Evolutionary conservation across 1,140 invertebrate species (phyloP).

Genomic region (Drosophila pandora): DNA sequence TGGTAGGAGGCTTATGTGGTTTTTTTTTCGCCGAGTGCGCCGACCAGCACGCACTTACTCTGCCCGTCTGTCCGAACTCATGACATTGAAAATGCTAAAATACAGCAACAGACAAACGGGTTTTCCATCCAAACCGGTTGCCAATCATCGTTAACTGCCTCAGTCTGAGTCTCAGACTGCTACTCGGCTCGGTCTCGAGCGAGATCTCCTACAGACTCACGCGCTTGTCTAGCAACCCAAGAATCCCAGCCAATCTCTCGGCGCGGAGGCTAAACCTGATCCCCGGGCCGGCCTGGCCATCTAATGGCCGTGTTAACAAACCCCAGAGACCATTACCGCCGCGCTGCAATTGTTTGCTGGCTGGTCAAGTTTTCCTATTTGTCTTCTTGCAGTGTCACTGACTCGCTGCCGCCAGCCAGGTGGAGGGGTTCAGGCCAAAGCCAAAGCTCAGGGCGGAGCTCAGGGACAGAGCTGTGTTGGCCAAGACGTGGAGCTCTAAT

Average conservation of each 20-base stretch:
- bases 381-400: slow-evolving; percentile 55
- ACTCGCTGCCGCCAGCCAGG: slow-evolving; percentile 23
- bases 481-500: slow-evolving; percentile 5
- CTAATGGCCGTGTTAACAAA: slow-evolving; percentile 69
- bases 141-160: slow-evolving; percentile 41
- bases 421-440: slow-evolving; percentile 35
- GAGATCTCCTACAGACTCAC: slow-evolving; percentile 25
- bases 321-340: slow-evolving; percentile 52
- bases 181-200: slow-evolving; percentile 6
- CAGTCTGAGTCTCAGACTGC: slow-evolving; percentile 8
- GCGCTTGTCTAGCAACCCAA: slow-evolving; percentile 64
- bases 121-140: slow-evolving; percentile 58
- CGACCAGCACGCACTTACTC: slow-evolving; percentile 12
- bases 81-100: slow-evolving; percentile 78
- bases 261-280: slow-evolving; percentile 37
- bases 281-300: slow-evolving; percentile 27
- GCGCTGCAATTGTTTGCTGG: slow-evolving; percentile 37
- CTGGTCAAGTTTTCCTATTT: slow-evolving; percentile 40
- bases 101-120: slow-evolving; percentile 58
- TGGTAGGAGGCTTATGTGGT: slow-evolving; percentile 33
- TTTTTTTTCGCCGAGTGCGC: slow-evolving; percentile 6
- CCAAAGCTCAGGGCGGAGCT: slow-evolving; percentile 38
- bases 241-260: neutral
- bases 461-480: slow-evolving; percentile 22
- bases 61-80: slow-evolving; percentile 33